Evolutionary conservation across 2,797 vertebrate species (phyloP), one percentile per base, ranked within the genome.

Genomic region (Tokudaia muenninki): DNA sequence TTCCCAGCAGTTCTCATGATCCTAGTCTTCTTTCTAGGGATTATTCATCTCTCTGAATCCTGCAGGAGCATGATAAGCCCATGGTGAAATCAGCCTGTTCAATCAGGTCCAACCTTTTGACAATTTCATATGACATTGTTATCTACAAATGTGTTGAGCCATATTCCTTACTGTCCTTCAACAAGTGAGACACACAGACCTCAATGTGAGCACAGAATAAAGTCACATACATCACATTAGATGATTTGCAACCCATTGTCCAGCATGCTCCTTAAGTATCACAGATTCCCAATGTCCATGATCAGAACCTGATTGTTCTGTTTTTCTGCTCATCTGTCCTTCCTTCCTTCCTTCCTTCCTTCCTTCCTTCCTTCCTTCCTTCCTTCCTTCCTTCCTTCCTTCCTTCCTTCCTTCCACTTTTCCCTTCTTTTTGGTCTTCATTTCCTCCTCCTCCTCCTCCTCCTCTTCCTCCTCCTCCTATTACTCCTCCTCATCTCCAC

Each of bases 61-160:
- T 61, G 10, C 0, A n/a, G n/a, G n/a, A 31, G 0, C 0, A 11
- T 1, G 1, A 13, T 44, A 21, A 34, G 17, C 6, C 37, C n/a
- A 2, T 1, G 59, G 34, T 14, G n/a, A 89, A 67, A 52, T 16
- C 21, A 63, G 0, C 26, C 31, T 50, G 7, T 21, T 16, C 1
- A 7, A 1, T 0, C 14, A 12, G 3, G 44, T 41, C 29, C 63
- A 52, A 52, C 12, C 12, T 67, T 65, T 37, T 37, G 22, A 24
- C 22, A 19, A 11, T 26, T 31, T 72, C 5, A 19, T 52, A 67
- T 29, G 50, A 37, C 34, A 17, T 37, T 55, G 34, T 55, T 31
- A 37, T 13, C 12, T 72, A 17, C 34, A 55, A 17, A 41, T 87
- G 50, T 72, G n/a, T 37, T 55, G 47, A 17, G 12, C 4, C 63